Percentiles rank a stretch among this genome's conserved stretches.
Evolutionary conservation across 1,140 invertebrate genomes (phyloP).

Genomic region (Akabosia matsudoensis): DNA sequence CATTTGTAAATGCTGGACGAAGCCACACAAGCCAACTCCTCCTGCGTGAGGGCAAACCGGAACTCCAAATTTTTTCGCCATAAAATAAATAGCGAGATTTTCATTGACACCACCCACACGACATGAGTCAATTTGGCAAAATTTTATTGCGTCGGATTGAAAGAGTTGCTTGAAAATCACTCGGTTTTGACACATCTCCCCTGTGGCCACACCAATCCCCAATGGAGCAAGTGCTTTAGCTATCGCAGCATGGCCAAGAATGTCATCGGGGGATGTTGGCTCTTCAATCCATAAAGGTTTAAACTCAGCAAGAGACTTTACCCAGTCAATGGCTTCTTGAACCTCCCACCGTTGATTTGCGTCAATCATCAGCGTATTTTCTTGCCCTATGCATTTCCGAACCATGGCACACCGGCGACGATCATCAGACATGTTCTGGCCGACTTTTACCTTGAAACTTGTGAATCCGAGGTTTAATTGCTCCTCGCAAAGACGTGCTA

Average conservation of each 20-base stretch:
- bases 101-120: constrained; percentile 85
- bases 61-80: constrained; percentile 79
- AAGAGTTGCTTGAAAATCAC: constrained; percentile 91
- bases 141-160: constrained; percentile 72
- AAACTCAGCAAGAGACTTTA: constrained; percentile 69
- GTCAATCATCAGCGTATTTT: constrained; percentile 79
- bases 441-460: constrained; percentile 88
- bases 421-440: constrained; percentile 73
- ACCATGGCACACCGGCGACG: constrained; percentile 66
- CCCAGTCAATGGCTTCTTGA: constrained; percentile 77
- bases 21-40: constrained; percentile 86
- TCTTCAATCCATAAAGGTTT: constrained; percentile 88
- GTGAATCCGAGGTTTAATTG: constrained; percentile 72
- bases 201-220: constrained; percentile 80
- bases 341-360: constrained; percentile 91
- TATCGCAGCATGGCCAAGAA: constrained; percentile 77
- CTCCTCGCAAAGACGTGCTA: constrained; percentile 66
- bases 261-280: constrained; percentile 86
- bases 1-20: constrained; percentile 86
- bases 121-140: constrained; percentile 85
- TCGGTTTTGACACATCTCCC: constrained; percentile 86
- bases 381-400: constrained; percentile 69
- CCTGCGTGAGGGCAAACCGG: constrained; percentile 91
- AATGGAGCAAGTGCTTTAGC: constrained; percentile 63
- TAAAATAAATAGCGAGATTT: constrained; percentile 79